Evolutionary conservation across 2,797 vertebrate species (phyloP).

Genomic region (Acestrorhynchus altus): DNA sequence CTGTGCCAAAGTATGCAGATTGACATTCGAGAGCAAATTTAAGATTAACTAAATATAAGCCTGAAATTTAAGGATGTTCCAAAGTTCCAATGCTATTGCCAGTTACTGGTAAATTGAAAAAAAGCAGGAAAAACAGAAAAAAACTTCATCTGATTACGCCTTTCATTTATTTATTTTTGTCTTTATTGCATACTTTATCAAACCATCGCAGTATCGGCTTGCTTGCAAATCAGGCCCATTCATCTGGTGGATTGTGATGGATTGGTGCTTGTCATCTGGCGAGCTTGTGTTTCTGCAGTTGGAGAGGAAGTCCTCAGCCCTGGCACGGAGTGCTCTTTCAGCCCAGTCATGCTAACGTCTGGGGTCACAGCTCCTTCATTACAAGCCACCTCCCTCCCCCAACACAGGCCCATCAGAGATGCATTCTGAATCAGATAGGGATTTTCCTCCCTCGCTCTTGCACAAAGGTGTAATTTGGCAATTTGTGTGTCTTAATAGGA

Average conservation of each 20-base stretch:
- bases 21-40: neutral
- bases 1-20: no score
- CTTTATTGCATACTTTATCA: slow-evolving; percentile 67
- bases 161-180: slow-evolving; percentile 73
- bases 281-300: slow-evolving; percentile 49
- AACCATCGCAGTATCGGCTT: slow-evolving; percentile 53
- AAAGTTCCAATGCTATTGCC: neutral
- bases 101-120: slow-evolving; percentile 1
- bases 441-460: slow-evolving; percentile 40
- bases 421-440: slow-evolving; percentile 33
- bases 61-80: no score
- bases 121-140: slow-evolving; percentile 7
- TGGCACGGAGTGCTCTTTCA: slow-evolving; percentile 27
- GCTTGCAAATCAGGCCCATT: slow-evolving; percentile 64
- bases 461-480: slow-evolving; percentile 51
- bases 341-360: slow-evolving; percentile 4
- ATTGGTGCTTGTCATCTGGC: slow-evolving; percentile 64
- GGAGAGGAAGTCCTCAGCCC: slow-evolving; percentile 57
- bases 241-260: slow-evolving; percentile 70
- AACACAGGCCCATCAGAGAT: neutral
- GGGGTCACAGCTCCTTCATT: slow-evolving; percentile 28
- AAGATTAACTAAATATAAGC: neutral
- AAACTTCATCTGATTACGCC: slow-evolving; percentile 45
- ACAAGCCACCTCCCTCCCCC: neutral
- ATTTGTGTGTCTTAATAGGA: slow-evolving; percentile 68